Conservation (phyloP, 2,113 vertebrate genomes). For the Sula dactylatra region DNA sequence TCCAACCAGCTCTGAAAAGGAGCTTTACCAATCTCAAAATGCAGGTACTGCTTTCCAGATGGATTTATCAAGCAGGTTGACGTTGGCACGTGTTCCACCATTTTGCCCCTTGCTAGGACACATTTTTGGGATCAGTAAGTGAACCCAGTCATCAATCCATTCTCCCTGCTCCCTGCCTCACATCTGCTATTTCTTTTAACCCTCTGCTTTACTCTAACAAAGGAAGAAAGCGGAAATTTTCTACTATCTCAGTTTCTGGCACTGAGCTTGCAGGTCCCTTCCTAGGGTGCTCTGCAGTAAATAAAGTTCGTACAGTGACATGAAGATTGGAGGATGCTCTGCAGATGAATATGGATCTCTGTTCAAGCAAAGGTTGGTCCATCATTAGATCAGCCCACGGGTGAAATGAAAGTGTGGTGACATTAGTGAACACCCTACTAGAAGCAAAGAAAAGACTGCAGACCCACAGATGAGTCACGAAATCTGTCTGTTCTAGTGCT, state of each 20-base stretch:
- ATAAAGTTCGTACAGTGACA: neutral
- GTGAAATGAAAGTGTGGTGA: slow-evolving; percentile 32
- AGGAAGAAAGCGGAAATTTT: neutral
- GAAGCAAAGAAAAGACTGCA: slow-evolving; percentile 37
- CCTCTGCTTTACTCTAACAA: neutral
- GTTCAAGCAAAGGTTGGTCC: slow-evolving; percentile 4
- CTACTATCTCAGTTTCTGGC: neutral
- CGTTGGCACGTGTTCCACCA: neutral
- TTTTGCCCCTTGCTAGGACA: neutral
- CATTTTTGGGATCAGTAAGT: neutral
- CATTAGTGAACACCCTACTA: slow-evolving; percentile 39
- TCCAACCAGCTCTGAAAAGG: neutral
- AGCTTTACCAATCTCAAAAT: neutral
- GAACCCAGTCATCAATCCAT: neutral
- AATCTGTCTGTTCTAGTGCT: slow-evolving; percentile 52
- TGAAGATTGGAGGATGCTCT: neutral
- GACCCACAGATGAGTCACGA: slow-evolving; percentile 55
- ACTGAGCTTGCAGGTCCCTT: neutral
- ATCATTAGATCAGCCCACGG: slow-evolving; percentile 13
- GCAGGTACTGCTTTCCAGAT: neutral
- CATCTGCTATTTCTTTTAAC: neutral
- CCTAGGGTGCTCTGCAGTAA: neutral
- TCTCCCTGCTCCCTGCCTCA: neutral
- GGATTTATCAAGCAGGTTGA: neutral
- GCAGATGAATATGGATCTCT: neutral